Conservation (phyloP, 2,888 invertebrate genomes). For the Lampropteryx suffumata region DNA sequence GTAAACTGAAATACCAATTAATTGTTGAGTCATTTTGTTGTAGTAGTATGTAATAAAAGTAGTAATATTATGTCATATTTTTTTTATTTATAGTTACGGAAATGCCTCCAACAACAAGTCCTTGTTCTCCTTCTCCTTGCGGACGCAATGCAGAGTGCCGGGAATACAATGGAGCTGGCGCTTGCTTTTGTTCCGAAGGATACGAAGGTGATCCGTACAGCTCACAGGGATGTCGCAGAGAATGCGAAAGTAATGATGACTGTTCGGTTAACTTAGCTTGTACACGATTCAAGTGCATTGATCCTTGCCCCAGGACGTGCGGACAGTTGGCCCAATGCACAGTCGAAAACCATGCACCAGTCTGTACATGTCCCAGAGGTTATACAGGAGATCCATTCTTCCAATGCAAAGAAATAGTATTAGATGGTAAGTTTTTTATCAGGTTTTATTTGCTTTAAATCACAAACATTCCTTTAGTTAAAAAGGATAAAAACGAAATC, state of each 20-base stretch:
- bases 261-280: slow-evolving; percentile 89
- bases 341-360: slow-evolving; percentile 90
- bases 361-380: slow-evolving; percentile 88
- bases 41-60: too few relatives aligned
- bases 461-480: too few relatives aligned
- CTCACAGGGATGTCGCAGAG: slow-evolving; percentile 86
- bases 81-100: slow-evolving; percentile 76
- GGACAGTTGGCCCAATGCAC: slow-evolving; percentile 90
- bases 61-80: neutral
- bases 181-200: slow-evolving; percentile 90
- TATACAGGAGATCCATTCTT: slow-evolving; percentile 93
- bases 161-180: slow-evolving; percentile 92
- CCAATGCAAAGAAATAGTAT: slow-evolving; percentile 84
- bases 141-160: slow-evolving; percentile 93
- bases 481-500: too few relatives aligned
- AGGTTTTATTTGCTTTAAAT: too few relatives aligned
- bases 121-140: slow-evolving; percentile 92
- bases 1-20: slow-evolving; percentile 31
- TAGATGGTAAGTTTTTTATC: slow-evolving; percentile 55
- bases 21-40: neutral
- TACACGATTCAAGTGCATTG: slow-evolving; percentile 90
- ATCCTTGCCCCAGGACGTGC: slow-evolving; percentile 93
- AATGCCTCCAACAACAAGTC: slow-evolving; percentile 86
- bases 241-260: slow-evolving; percentile 91
- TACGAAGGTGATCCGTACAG: slow-evolving; percentile 93